phyloP scores from a whole-genome alignment of 2,888 invertebrate genomes.

The Zele albiditarsus region DNA sequence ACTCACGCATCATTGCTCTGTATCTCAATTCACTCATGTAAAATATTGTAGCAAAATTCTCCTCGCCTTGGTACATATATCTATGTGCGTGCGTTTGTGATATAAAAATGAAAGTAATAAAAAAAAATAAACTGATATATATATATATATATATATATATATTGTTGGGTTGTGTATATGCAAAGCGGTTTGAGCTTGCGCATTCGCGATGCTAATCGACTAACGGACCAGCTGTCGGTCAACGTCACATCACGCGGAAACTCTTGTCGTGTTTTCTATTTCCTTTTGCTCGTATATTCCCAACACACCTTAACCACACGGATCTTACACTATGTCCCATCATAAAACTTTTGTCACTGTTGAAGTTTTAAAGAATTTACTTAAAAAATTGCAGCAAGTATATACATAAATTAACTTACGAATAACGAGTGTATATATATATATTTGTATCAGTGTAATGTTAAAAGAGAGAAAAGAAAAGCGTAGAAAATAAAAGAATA shows the following conservation, averaged over 20 bases:
- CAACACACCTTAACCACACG: not conserved
- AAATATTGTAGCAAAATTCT: too few relatives aligned
- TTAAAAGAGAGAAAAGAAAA: not conserved
- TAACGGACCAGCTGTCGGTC: conserved; percentile 53
- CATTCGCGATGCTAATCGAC: conserved; percentile 56
- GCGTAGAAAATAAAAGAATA: not conserved
- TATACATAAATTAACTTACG: not conserved
- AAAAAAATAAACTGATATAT: conserved; percentile 9
- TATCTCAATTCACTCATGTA: too few relatives aligned
- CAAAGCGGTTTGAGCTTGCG: conserved; percentile 51
- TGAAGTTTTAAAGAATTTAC: not conserved
- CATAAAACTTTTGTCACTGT: not conserved
- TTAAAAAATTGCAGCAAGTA: not conserved
- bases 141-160: conserved; percentile 43
- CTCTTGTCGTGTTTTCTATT: conserved; percentile 14
- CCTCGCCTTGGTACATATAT: not conserved
- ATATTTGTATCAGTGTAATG: not conserved
- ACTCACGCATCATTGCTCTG: too few relatives aligned
- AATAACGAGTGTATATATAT: not conserved
- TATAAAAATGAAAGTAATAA: not conserved
- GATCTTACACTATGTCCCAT: not conserved
- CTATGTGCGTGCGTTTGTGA: not conserved
- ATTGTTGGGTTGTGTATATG: conserved; percentile 47
- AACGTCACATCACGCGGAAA: conserved; percentile 32
- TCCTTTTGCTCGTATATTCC: not conserved